These are phyloP conservation scores for Phyto melanocephala DNA, from an alignment of 2,888 invertebrate genomes.

Conservation along the genomic window DNA sequence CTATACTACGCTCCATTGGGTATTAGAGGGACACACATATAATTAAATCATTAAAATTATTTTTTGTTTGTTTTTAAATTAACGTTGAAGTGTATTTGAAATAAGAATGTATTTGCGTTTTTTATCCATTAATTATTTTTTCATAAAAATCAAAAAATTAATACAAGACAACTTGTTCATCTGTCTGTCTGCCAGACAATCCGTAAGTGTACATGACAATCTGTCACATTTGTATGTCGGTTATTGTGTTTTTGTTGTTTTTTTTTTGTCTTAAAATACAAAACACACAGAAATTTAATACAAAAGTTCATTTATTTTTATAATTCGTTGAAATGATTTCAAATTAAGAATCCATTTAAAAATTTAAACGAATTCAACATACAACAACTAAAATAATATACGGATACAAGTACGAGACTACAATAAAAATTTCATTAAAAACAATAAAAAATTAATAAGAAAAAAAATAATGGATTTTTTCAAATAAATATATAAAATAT, in stretches of 20 bases:
- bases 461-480: slow-evolving; percentile 16
- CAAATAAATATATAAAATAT: slow-evolving; percentile 43
- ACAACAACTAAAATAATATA: slow-evolving; percentile 13
- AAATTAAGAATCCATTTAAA: slow-evolving; percentile 48
- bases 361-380: slow-evolving; percentile 18
- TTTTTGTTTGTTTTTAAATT: too few species aligned
- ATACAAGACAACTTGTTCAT: slow-evolving; percentile 5
- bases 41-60: too few species aligned
- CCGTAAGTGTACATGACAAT: slow-evolving; percentile 31
- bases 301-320: slow-evolving; percentile 50
- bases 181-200: background rate
- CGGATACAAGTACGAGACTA: background rate
- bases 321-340: slow-evolving; percentile 29
- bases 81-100: too few species aligned
- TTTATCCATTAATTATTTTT: too few species aligned
- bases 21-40: too few species aligned
- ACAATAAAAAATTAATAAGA: slow-evolving; percentile 3
- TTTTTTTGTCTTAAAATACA: background rate
- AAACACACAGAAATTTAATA: slow-evolving; percentile 25
- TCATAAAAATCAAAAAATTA: background rate
- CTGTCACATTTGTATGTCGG: slow-evolving; percentile 33
- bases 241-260: background rate
- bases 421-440: slow-evolving; percentile 16
- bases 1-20: too few species aligned
- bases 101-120: too few species aligned